Evolutionary conservation across 2,797 vertebrate genomes (phyloP).

Genomic region (Epinephelus malabaricus): DNA sequence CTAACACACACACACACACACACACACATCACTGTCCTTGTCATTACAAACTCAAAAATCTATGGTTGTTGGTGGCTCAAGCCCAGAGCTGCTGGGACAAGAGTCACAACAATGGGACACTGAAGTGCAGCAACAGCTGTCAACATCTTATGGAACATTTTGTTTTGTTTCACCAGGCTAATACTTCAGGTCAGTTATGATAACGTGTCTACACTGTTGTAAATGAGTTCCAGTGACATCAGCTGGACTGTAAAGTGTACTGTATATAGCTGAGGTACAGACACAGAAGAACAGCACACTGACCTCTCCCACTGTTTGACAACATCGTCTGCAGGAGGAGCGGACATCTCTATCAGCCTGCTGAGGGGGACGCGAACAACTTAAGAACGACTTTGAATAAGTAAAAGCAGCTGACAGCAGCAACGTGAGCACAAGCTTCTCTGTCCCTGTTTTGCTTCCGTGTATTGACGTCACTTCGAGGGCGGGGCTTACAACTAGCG

Average conservation of each 20-base stretch:
- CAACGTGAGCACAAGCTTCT: background rate
- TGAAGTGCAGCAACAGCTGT: background rate
- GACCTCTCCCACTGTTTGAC: slow-evolving; percentile 81
- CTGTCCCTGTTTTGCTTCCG: slow-evolving; percentile 64
- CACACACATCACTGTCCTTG: background rate
- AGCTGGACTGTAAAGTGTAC: background rate
- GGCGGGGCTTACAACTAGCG: background rate
- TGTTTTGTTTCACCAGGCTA: background rate
- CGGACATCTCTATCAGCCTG: slow-evolving; percentile 54
- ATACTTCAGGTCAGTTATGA: background rate
- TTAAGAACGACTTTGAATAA: background rate
- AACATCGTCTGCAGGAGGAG: slow-evolving; percentile 53
- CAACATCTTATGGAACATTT: background rate
- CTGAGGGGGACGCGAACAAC: no score
- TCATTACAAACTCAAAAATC: slow-evolving; percentile 54
- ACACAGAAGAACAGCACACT: slow-evolving; percentile 14
- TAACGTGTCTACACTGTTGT: background rate
- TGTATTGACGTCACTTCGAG: slow-evolving; percentile 15
- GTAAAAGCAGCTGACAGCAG: background rate
- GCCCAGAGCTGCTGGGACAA: slow-evolving; percentile 25
- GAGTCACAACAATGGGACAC: slow-evolving; percentile 9
- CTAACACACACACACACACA: no score
- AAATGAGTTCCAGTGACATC: no score
- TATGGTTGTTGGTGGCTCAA: slow-evolving; percentile 26
- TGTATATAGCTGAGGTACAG: background rate